Evolutionary conservation across 2,113 vertebrate genomes (phyloP), one percentile per base, ranked within the genome.

Genomic region (Lampris incognitus): DNA sequence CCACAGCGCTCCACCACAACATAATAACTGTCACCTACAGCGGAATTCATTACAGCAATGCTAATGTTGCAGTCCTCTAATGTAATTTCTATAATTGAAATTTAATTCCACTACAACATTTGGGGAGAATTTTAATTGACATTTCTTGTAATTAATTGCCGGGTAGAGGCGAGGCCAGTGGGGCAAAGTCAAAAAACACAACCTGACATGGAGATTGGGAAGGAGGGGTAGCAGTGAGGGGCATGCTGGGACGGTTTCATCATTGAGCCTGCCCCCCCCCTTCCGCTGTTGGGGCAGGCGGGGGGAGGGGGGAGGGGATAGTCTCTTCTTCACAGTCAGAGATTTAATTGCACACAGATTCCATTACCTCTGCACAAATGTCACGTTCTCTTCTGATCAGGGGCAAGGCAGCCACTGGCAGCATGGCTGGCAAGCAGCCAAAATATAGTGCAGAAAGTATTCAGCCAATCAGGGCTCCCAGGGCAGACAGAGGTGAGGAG

Each of bases 301-400:
- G 42, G 75, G 82, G 87, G 87, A 88, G 91, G 74, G 85, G 87
- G 91, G 93, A 89, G 80, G 82, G 66, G 84, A 87, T 78, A 84
- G 82, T 87, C 92, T 93, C 94, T 89, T 94, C 94, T 94, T 94
- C 94, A 91, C 92, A 94, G 92, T 93, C 93, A 93, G 94, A 91
- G 95, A 94, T 96, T 94, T 91, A 92, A 94, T 96, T 96, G 96
- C 95, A 93, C 93, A 93, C 92, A 92, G 94, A 97, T 97, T 96
- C 95, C 95, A 98, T 97, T 96, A 96, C 95, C 93, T 94, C 94
- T 89, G 94, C 84, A 91, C 95, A 97, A 98, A 97, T 97, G 96
- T 95, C 97, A 97, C 94, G 92, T 95, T 97, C 95, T 96, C 95
- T 97, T 95, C 94, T 95, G 94, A 97, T 96, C 95, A 95, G 95